Evolutionary conservation across 2,888 invertebrate genomes (phyloP).

Genomic region (Meteorus colon): DNA sequence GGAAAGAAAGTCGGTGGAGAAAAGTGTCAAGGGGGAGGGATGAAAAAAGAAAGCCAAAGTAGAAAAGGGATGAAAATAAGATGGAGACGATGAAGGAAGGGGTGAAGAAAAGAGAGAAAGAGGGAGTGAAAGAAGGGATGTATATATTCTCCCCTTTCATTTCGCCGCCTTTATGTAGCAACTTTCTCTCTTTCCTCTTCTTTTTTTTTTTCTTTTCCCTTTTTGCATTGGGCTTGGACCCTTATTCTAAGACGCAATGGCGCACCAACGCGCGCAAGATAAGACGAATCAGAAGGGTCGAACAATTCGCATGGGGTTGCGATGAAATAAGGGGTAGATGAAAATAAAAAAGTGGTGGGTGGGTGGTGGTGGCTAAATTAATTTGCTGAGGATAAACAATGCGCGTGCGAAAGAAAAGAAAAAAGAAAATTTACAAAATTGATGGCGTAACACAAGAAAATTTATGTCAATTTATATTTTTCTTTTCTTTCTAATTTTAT

Average conservation of each 20-base stretch:
- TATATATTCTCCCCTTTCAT: slow-evolving; percentile 36
- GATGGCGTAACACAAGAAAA: slow-evolving; percentile 10
- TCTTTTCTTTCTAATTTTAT: not conserved
- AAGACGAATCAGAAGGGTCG: slow-evolving; percentile 47
- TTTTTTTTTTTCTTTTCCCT: not conserved
- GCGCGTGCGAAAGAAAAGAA: slow-evolving; percentile 55
- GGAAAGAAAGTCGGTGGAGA: slow-evolving; percentile 15
- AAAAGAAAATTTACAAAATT: not conserved
- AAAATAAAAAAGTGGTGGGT: slow-evolving; percentile 17
- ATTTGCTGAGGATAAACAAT: slow-evolving; percentile 75
- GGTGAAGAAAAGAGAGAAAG: not conserved
- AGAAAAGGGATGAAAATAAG: slow-evolving; percentile 20
- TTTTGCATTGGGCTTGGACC: slow-evolving; percentile 20
- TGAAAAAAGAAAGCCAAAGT: not conserved
- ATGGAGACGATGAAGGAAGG: not conserved
- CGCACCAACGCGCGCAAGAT: slow-evolving; percentile 46
- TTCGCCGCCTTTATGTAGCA: slow-evolving; percentile 32
- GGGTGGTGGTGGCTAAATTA: slow-evolving; percentile 73
- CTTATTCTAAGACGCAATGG: slow-evolving; percentile 36
- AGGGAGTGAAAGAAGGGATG: not conserved
- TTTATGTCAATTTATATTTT: slow-evolving; percentile 5
- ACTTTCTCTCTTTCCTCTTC: slow-evolving; percentile 34
- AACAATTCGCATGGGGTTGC: slow-evolving; percentile 13
- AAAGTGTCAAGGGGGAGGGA: not conserved
- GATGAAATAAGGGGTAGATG: slow-evolving; percentile 43